Percentiles rank a stretch among this genome's conserved stretches.
phyloP scores from a whole-genome alignment of 1,140 invertebrate species.

The Caerostris extrusa region DNA sequence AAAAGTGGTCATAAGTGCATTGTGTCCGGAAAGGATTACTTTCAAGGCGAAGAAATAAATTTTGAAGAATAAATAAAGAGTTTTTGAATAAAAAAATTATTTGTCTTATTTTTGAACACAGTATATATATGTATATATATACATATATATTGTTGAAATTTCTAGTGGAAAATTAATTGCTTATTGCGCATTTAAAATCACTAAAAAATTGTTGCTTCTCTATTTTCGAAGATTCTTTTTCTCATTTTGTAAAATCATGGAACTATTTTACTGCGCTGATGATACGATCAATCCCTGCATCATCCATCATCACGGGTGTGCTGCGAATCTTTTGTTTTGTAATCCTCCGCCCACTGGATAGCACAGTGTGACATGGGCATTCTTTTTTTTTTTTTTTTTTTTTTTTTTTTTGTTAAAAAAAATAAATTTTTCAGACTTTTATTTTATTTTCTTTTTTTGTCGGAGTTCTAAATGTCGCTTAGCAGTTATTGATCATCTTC shows the following conservation, averaged over 20 bases:
- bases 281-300: slow-evolving; percentile 33
- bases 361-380: not conserved
- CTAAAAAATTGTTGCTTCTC: not conserved
- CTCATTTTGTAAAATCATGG: not conserved
- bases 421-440: not conserved
- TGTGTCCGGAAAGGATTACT: no score
- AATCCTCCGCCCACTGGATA: not conserved
- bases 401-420: no score
- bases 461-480: slow-evolving; percentile 9
- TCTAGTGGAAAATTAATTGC: not conserved
- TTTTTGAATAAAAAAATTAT: no score
- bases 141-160: no score
- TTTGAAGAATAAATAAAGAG: no score
- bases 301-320: slow-evolving; percentile 42
- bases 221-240: not conserved
- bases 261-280: slow-evolving; percentile 30
- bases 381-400: not conserved
- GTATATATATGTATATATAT: no score
- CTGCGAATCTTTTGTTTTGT: slow-evolving; percentile 30
- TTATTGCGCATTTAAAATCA: not conserved
- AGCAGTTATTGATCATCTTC: slow-evolving; percentile 6
- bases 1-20: no score
- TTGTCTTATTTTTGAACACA: no score
- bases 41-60: no score
- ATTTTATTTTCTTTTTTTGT: not conserved